Percentiles rank a stretch among this genome's conserved stretches.
Evolutionary conservation across 2,888 invertebrate genomes (phyloP).

Genomic region (Mythimna pallens): DNA sequence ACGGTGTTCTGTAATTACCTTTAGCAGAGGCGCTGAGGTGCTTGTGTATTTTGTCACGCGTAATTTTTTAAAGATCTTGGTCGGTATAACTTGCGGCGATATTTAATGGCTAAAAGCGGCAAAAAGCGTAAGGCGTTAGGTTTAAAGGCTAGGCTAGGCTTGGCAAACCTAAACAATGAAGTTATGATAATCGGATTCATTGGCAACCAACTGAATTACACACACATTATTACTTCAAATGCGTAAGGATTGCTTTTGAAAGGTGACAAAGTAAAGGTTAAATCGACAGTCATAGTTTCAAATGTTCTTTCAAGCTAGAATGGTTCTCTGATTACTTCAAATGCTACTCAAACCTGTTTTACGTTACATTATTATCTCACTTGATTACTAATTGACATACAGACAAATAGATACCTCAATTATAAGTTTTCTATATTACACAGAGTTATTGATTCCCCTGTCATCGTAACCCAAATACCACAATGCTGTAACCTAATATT

Average conservation of each 20-base stretch:
- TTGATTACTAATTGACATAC: background rate
- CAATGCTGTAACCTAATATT: slow-evolving; percentile 43
- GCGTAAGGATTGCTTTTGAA: background rate
- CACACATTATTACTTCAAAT: background rate
- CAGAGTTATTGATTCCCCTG: slow-evolving; percentile 20
- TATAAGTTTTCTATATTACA: background rate
- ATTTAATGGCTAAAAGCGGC: background rate
- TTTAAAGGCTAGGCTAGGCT: too few species aligned
- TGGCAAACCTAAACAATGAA: background rate
- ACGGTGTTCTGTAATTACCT: too few species aligned
- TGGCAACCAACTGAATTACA: background rate
- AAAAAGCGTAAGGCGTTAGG: too few species aligned
- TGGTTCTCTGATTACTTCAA: background rate
- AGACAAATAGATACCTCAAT: background rate
- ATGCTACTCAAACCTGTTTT: background rate
- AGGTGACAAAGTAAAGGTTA: background rate
- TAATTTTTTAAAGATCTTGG: background rate
- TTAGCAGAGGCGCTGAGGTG: too few species aligned
- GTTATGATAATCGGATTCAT: background rate
- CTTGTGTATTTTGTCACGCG: too few species aligned
- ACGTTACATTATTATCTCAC: background rate
- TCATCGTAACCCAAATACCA: slow-evolving; percentile 11
- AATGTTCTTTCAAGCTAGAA: background rate
- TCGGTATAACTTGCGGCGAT: background rate
- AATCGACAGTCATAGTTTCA: background rate